phyloP scores from a whole-genome alignment of 92 coral and sea anemone genomes.

The Hydrozoanthus gracilis region DNA sequence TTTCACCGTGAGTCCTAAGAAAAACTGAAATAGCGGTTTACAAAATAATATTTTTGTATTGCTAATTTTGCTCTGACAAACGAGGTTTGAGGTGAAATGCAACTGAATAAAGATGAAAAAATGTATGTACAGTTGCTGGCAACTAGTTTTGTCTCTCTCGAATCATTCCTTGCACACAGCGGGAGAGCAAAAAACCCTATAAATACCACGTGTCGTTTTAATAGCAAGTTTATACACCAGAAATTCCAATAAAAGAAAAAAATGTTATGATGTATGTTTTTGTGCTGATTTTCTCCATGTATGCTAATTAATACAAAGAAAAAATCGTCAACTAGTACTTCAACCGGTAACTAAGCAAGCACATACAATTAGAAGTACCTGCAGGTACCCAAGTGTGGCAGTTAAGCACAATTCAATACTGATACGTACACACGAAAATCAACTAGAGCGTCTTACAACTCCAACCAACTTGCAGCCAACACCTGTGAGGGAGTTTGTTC shows the following conservation, averaged over 20 bases:
- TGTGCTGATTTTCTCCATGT: not conserved
- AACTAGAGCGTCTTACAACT: too few relatives aligned
- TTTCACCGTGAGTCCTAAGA: not conserved
- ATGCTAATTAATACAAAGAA: too few relatives aligned
- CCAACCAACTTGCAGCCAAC: too few relatives aligned
- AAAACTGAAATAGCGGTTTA: not conserved
- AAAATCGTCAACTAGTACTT: too few relatives aligned
- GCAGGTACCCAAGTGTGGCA: too few relatives aligned
- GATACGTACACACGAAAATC: too few relatives aligned
- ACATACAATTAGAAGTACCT: too few relatives aligned
- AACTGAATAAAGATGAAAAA: not conserved
- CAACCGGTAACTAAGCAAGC: too few relatives aligned
- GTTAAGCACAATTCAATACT: too few relatives aligned
- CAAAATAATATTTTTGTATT: constrained; percentile 36
- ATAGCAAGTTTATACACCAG: constrained; percentile 11
- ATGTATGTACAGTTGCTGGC: not conserved
- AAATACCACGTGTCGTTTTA: constrained; percentile 14
- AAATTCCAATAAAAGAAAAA: constrained; percentile 7
- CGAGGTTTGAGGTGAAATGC: not conserved
- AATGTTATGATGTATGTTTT: not conserved
- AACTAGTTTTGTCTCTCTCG: not conserved
- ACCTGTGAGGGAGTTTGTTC: too few relatives aligned
- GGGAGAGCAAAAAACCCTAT: not conserved
- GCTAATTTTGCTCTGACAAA: constrained; percentile 13
- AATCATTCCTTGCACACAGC: constrained; percentile 14